These are phyloP conservation scores for Drosophila greeni DNA, from an alignment of 2,888 invertebrate species.

Conservation along the genomic window DNA sequence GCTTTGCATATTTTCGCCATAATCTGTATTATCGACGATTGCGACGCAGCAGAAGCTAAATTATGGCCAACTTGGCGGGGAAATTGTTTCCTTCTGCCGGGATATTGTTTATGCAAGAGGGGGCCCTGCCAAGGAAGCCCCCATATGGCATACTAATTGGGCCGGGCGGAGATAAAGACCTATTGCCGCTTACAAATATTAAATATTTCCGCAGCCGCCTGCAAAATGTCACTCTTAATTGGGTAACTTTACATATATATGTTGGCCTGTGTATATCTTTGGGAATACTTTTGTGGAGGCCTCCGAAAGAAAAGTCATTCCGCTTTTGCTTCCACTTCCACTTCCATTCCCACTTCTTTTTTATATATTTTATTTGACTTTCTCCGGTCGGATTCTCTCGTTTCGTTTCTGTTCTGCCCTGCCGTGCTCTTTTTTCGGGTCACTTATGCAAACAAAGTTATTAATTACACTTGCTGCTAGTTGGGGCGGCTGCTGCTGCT, in stretches of 20 bases:
- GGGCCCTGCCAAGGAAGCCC: constrained; percentile 13
- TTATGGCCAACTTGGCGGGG: constrained; percentile 32
- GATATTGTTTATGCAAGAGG: constrained; percentile 30
- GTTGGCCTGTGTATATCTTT: constrained; percentile 22
- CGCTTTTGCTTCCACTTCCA: constrained; percentile 6
- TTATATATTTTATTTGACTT: constrained; percentile 23
- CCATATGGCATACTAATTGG: constrained; percentile 43
- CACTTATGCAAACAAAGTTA: constrained; percentile 57
- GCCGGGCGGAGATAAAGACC: constrained; percentile 18
- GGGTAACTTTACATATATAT: constrained; percentile 30
- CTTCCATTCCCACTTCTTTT: constrained; percentile 5
- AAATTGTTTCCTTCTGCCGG: constrained; percentile 31
- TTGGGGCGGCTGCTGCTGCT: constrained; percentile 41
- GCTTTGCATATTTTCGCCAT: constrained; percentile 60
- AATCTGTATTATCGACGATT: constrained; percentile 63
- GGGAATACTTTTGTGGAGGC: constrained; percentile 22
- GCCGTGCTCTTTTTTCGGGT: constrained; percentile 41
- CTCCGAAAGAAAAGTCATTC: constrained; percentile 29
- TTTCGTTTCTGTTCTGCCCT: constrained; percentile 7
- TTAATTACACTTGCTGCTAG: constrained; percentile 54
- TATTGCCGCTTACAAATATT: constrained; percentile 38
- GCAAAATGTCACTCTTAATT: constrained; percentile 41
- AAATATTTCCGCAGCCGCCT: constrained; percentile 36
- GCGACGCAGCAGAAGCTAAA: constrained; percentile 33
- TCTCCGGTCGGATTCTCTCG: constrained; percentile 21